These are phyloP conservation scores for Drosophila ochracea DNA, from an alignment of 2,888 invertebrate genomes.

Conservation along the genomic window DNA sequence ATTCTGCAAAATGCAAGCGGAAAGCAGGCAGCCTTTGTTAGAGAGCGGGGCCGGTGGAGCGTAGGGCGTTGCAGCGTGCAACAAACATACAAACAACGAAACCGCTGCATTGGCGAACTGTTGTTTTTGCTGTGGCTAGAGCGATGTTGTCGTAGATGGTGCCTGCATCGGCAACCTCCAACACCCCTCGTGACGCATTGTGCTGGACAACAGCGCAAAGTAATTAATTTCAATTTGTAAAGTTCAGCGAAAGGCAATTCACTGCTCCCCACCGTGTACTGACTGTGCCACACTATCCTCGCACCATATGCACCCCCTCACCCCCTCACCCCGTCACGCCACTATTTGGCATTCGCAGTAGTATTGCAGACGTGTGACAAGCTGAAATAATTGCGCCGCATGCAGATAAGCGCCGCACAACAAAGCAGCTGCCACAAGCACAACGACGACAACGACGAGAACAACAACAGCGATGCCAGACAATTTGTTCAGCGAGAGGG, in stretches of 20 bases:
- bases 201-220: constrained; percentile 63
- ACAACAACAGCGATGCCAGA: constrained; percentile 40
- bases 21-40: neutral
- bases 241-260: constrained; percentile 68
- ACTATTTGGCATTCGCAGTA: neutral
- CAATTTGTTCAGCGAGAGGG: constrained; percentile 61
- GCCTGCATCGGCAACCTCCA: neutral
- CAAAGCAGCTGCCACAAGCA: constrained; percentile 60
- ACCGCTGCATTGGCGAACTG: constrained; percentile 1
- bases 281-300: neutral
- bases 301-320: neutral
- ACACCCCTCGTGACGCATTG: constrained; percentile 8
- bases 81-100: constrained; percentile 28
- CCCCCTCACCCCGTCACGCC: neutral
- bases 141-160: constrained; percentile 19
- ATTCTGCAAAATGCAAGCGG: constrained; percentile 23
- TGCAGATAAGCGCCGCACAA: constrained; percentile 68
- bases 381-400: constrained; percentile 77
- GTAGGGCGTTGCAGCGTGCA: constrained; percentile 10
- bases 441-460: constrained; percentile 4
- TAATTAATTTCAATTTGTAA: constrained; percentile 82
- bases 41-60: neutral
- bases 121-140: neutral
- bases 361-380: constrained; percentile 62
- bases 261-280: constrained; percentile 18